These are phyloP conservation scores for Gisinianus flammeolus DNA, from an alignment of 2,888 invertebrate genomes.

Conservation along the genomic window DNA sequence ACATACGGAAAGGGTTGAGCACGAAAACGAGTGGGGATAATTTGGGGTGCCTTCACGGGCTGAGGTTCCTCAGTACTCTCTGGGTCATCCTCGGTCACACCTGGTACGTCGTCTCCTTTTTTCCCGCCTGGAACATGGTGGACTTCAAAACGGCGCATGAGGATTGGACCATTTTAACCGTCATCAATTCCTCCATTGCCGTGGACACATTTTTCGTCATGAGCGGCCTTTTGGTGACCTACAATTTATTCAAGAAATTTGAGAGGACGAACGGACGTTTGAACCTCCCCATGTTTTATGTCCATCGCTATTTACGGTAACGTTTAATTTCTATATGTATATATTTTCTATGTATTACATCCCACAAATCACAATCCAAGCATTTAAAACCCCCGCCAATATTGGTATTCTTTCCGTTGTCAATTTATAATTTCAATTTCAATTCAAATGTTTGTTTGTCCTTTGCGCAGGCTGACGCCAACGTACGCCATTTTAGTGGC, in stretches of 20 bases:
- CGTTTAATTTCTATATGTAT: too few species aligned
- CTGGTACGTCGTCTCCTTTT: background rate
- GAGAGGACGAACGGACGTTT: conserved; percentile 65
- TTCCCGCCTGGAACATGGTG: conserved; percentile 21
- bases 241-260: conserved; percentile 62
- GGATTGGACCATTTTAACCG: conserved; percentile 62
- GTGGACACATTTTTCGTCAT: conserved; percentile 72
- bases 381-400: background rate
- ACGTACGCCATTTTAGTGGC: conserved; percentile 41
- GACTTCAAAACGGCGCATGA: background rate
- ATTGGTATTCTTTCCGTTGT: background rate
- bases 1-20: conserved; percentile 17
- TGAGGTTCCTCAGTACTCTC: conserved; percentile 22
- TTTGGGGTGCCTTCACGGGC: conserved; percentile 26
- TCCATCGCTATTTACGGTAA: conserved; percentile 70
- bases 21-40: background rate
- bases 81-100: conserved; percentile 34
- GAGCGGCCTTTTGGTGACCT: conserved; percentile 68
- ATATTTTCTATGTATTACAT: too few species aligned
- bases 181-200: conserved; percentile 70
- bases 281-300: conserved; percentile 65
- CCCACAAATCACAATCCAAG: background rate
- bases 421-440: background rate
- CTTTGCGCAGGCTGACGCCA: conserved; percentile 50
- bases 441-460: background rate